These are phyloP conservation scores for Serranus cabrilla DNA, from an alignment of 2,797 vertebrate species.

Conservation along the genomic window DNA sequence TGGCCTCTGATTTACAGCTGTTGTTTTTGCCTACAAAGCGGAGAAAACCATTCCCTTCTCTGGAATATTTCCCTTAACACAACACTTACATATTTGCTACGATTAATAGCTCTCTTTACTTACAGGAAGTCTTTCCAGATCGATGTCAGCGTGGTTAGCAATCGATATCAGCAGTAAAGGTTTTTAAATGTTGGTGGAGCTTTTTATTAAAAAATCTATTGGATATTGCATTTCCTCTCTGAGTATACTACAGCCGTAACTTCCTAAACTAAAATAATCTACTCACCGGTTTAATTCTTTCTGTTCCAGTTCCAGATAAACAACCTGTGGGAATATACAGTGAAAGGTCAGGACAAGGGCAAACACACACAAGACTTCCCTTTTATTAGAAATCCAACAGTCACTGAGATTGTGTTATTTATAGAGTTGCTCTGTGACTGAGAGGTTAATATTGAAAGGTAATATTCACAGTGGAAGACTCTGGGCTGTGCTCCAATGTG, in stretches of 20 bases:
- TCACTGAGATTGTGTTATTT: constrained; percentile 56
- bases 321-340: constrained; percentile 21
- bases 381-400: constrained; percentile 16
- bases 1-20: constrained; percentile 14
- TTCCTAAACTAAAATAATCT: neutral
- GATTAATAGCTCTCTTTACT: neutral
- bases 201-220: constrained; percentile 13
- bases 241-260: neutral
- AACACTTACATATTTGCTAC: neutral
- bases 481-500: constrained; percentile 54
- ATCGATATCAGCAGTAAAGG: neutral
- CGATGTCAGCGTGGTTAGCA: neutral
- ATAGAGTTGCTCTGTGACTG: constrained; percentile 27
- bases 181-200: neutral
- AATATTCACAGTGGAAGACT: constrained; percentile 55
- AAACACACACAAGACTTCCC: constrained; percentile 8
- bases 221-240: constrained; percentile 4
- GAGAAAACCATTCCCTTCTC: constrained; percentile 2
- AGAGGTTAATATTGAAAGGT: constrained; percentile 57
- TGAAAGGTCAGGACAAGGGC: neutral
- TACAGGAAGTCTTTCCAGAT: constrained; percentile 9
- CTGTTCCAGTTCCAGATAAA: neutral
- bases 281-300: neutral
- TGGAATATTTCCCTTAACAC: neutral
- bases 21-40: constrained; percentile 3